Conservation (phyloP, 2,888 invertebrate species). For the Polydrusus cervinus region DNA sequence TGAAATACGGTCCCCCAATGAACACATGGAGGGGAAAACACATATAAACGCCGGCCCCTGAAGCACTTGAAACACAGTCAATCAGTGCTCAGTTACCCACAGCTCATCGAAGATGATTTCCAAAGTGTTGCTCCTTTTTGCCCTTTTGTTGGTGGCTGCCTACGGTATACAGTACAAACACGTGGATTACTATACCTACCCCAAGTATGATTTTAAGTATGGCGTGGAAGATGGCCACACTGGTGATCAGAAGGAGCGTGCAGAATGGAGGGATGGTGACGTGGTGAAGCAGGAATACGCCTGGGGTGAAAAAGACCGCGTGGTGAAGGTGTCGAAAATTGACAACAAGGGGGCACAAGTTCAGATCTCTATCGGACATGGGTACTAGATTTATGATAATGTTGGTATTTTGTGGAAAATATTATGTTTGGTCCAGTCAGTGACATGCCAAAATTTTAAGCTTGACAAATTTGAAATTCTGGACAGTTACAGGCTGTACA, state of each 20-base stretch:
- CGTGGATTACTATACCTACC: conserved; percentile 45
- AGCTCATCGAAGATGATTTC: conserved; percentile 26
- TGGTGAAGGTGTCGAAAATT: conserved; percentile 44
- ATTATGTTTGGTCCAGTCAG: no score
- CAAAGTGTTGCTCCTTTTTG: conserved; percentile 28
- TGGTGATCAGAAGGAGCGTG: conserved; percentile 45
- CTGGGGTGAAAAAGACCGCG: conserved; percentile 51
- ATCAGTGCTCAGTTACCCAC: not conserved
- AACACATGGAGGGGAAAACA: conserved; percentile 8
- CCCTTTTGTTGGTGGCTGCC: conserved; percentile 24
- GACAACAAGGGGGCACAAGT: conserved; percentile 38
- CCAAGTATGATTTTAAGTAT: conserved; percentile 53
- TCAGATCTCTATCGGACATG: conserved; percentile 12
- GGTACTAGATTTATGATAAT: not conserved
- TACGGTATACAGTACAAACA: conserved; percentile 23
- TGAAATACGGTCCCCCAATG: conserved; percentile 28
- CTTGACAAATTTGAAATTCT: no score
- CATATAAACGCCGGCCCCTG: conserved; percentile 35
- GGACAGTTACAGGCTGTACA: no score
- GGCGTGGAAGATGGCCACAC: conserved; percentile 51
- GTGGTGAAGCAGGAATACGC: conserved; percentile 49
- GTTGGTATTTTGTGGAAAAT: not conserved
- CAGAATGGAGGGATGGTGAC: conserved; percentile 45
- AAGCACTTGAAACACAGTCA: conserved; percentile 32
- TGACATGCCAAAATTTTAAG: no score